Evolutionary conservation across 1,140 invertebrate species (phyloP), one percentile per base, ranked within the genome.

Genomic region (Neodiprion fabricii): DNA sequence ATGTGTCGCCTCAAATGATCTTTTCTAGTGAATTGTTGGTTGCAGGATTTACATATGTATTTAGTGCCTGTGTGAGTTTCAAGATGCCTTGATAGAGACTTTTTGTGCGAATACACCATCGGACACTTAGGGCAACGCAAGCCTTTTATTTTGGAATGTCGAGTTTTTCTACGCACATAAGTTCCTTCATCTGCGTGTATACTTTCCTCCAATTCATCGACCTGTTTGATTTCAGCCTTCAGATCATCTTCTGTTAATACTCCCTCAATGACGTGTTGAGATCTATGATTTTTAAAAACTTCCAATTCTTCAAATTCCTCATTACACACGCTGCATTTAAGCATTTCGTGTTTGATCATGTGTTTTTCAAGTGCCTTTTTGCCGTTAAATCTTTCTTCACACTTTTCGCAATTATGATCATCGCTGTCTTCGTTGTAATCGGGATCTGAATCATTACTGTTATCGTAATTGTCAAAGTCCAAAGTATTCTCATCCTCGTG

Each of bases 221-320:
- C 7, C 2, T 49, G 17, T 28, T 81, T 76, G 48, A 75, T 72
- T 3, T 83, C 79, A 23, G 82, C 77, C 21, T 84, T 80, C 12
- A 87, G 73, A 77, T 87, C 83, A 14, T 86, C 79, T 28, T 87
- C 83, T 0, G 79, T 80, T 8, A 87, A 73, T 17, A 87, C 77
- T 9, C 83, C 85, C 67, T 87, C 86, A 1, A 86, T 72, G 0
- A 86, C 84, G 9, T 88, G 86, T 12, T 85, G 82, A 0, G 81
- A 75, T 0, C 83, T 77, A 72, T 89, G 86, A 50, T 85, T 78
- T 14, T 76, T 79, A 5, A 88, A 69, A 28, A 84, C 81, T 9
- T 85, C 82, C 40, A 87, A n/a, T 3, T 77, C 76, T 8, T 87
- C 80, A 23, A 84, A 87, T 47, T 84, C 79, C 48, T 84, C 77